A percentile compares a stretch with the other conserved stretches of the same genome.
These are phyloP conservation scores for Zoanthus sociatus DNA, from an alignment of 92 coral and sea anemone genomes.

Conservation along the genomic window DNA sequence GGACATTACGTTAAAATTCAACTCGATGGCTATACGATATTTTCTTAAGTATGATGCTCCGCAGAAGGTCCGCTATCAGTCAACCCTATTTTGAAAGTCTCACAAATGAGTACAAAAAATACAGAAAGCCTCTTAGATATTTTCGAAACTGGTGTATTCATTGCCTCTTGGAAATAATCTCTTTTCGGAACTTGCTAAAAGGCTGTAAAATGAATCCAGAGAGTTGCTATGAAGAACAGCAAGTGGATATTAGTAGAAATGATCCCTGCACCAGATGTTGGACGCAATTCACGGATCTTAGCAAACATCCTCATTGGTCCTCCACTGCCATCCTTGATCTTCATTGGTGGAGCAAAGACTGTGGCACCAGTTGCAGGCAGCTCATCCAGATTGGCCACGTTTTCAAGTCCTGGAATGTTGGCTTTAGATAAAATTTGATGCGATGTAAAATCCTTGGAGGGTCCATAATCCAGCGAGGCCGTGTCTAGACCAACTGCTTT, in stretches of 20 bases:
- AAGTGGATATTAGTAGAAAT: neutral
- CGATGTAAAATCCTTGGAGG: no score
- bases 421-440: no score
- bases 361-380: neutral
- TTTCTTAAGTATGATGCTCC: no score
- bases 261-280: neutral
- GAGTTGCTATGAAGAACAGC: neutral
- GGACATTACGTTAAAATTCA: no score
- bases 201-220: neutral
- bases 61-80: no score
- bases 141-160: neutral
- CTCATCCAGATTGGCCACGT: no score
- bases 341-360: slow-evolving; percentile 1
- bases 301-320: slow-evolving; percentile 2
- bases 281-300: neutral
- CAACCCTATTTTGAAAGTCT: no score
- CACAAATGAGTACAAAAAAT: neutral
- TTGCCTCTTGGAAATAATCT: neutral
- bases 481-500: no score
- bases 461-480: no score
- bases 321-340: neutral
- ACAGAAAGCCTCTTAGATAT: neutral
- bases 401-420: no score
- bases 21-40: no score
- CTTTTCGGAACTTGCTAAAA: neutral